phyloP scores from a whole-genome alignment of 2,888 invertebrate genomes.

The Hipparchia semele region DNA sequence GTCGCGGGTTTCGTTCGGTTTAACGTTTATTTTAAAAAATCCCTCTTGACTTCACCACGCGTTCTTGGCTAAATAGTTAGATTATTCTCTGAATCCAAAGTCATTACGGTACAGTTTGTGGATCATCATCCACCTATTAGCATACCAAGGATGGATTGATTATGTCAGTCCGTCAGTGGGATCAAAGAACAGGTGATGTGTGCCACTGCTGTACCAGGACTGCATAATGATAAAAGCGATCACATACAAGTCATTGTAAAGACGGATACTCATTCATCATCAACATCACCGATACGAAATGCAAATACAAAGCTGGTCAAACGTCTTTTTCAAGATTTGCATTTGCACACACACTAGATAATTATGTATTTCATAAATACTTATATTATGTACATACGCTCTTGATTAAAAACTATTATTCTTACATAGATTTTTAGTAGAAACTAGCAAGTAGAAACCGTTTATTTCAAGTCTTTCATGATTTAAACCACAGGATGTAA shows the following conservation, averaged over 20 bases:
- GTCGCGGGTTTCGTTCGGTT: no score
- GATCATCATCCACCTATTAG: no score
- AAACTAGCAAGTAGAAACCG: constrained; percentile 4
- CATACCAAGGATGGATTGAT: no score
- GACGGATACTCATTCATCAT: constrained; percentile 46
- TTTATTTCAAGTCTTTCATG: constrained; percentile 29
- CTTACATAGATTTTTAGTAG: neutral
- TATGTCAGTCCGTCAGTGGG: constrained; percentile 6
- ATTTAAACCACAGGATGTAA: constrained; percentile 39
- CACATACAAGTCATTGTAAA: constrained; percentile 47
- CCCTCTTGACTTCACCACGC: no score
- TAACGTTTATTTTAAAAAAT: no score
- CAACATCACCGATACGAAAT: constrained; percentile 36
- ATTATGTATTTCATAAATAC: neutral
- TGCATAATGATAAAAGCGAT: constrained; percentile 51
- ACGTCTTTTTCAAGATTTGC: neutral
- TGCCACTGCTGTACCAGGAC: constrained; percentile 57
- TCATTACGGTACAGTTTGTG: no score
- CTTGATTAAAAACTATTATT: no score
- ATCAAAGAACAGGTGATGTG: constrained; percentile 57
- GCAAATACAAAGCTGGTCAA: neutral
- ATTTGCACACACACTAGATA: neutral
- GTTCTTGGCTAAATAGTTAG: no score
- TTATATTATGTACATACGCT: no score
- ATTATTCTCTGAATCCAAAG: no score